Percentiles rank a stretch among this genome's conserved stretches.
phyloP scores from a whole-genome alignment of 2,113 vertebrate genomes.

The Bujurquina vittata region DNA sequence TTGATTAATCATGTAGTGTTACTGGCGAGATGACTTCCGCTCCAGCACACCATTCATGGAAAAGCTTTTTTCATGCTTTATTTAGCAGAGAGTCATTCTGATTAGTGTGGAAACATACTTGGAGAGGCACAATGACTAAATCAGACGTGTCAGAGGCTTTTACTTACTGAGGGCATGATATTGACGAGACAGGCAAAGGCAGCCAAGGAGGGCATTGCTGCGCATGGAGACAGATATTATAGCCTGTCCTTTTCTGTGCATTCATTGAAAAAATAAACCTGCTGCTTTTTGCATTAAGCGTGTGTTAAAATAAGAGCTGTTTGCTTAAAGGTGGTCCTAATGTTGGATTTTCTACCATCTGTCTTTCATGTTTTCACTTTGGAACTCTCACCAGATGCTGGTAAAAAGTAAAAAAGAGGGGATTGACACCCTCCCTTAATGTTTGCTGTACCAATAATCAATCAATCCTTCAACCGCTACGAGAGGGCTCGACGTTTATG shows the following conservation, averaged over 20 bases:
- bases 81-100: slow-evolving; percentile 97
- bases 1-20: slow-evolving; percentile 88
- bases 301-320: not conserved
- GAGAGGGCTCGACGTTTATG: slow-evolving; percentile 87
- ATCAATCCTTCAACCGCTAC: slow-evolving; percentile 88
- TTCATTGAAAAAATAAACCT: not conserved
- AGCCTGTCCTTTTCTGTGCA: not conserved
- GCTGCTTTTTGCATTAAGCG: not conserved
- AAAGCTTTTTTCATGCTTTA: slow-evolving; percentile 99
- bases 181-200: slow-evolving; percentile 73
- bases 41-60: slow-evolving; percentile 88
- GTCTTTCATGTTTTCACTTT: slow-evolving; percentile 1
- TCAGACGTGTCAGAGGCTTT: slow-evolving; percentile 87
- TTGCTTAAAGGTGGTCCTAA: not conserved
- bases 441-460: slow-evolving; percentile 86
- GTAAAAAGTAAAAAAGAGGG: slow-evolving; percentile 33
- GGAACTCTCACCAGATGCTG: slow-evolving; percentile 6
- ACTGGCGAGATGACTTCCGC: slow-evolving; percentile 87
- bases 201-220: slow-evolving; percentile 28
- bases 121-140: slow-evolving; percentile 92
- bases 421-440: slow-evolving; percentile 78
- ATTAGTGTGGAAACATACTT: slow-evolving; percentile 95
- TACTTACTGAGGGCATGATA: slow-evolving; percentile 80
- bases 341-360: not conserved
- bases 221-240: not conserved